Evolutionary conservation across 2,113 vertebrate species (phyloP).

Genomic region (Edolisoma coerulescens): DNA sequence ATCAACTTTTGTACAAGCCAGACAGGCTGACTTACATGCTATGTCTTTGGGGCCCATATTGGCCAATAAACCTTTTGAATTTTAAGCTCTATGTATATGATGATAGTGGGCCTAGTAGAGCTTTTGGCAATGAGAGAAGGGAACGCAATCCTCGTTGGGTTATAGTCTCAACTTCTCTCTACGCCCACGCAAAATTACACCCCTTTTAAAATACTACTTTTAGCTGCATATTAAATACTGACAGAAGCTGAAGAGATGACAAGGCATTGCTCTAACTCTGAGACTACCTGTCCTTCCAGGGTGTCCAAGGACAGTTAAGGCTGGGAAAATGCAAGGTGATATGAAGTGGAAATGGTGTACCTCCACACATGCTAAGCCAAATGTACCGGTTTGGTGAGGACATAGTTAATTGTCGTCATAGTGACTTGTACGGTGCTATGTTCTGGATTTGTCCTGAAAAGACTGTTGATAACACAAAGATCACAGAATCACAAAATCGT

Average conservation of each 20-base stretch:
- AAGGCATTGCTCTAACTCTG: background rate
- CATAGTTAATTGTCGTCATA: background rate
- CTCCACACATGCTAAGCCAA: background rate
- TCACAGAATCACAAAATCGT: too few species aligned
- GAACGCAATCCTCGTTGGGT: background rate
- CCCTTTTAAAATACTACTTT: background rate
- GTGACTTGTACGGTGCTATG: background rate
- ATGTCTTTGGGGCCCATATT: background rate
- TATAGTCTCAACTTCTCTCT: background rate
- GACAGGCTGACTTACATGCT: background rate
- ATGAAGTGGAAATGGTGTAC: background rate
- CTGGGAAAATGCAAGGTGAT: background rate
- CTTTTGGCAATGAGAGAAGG: background rate
- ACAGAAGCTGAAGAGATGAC: background rate
- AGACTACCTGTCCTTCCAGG: background rate
- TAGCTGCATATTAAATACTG: background rate
- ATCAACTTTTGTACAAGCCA: background rate
- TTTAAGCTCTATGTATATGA: background rate
- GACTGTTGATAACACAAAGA: background rate
- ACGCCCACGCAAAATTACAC: accelerated
- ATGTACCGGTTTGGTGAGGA: background rate
- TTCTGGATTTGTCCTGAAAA: background rate
- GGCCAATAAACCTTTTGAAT: background rate
- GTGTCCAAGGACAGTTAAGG: background rate
- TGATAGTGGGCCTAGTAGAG: background rate